These are phyloP conservation scores for rat (Rattus norvegicus) DNA, from an alignment of 2,113 vertebrate species.

Conservation along the genomic window GRCr8 NC_086035.1:64391001-64391500, in stretches of 20 bases:
- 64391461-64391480: too few relatives aligned
- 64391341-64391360: too few relatives aligned
- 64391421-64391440: too few relatives aligned
- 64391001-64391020: background rate
- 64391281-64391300: too few relatives aligned
- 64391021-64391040: background rate
- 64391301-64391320: too few relatives aligned
- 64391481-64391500: background rate
- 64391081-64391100: background rate
- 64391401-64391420: too few relatives aligned
- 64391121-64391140: background rate
- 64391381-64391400: too few relatives aligned
- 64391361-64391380: too few relatives aligned
- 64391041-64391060: rapidly evolving
- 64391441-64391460: background rate
- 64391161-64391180: background rate
- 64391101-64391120: background rate
- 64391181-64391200: background rate
- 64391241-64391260: too few relatives aligned
- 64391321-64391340: background rate
- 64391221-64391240: too few relatives aligned
- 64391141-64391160: background rate
- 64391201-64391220: background rate
- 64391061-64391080: background rate
- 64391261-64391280: too few relatives aligned